Evolutionary conservation across 2,113 vertebrate species (phyloP), one percentile per base, ranked within the genome.

Genomic region (Dendrocopos noguchii): DNA sequence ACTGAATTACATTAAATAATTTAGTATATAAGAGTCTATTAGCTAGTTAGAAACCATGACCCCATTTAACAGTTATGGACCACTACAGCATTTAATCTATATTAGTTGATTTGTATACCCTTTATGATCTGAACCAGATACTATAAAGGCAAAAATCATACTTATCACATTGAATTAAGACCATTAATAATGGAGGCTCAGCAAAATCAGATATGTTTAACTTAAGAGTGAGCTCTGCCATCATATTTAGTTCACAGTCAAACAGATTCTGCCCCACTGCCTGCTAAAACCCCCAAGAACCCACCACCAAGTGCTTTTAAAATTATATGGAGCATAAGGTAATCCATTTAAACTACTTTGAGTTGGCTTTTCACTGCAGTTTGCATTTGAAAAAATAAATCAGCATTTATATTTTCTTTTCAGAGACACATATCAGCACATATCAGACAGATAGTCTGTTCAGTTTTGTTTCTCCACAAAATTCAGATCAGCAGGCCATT

Each of bases 91-190:
- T 96, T 97, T 98, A 98, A 98, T 98, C 98, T 97, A 98, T 98
- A 97, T 87, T n/a, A 81, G 97, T 97, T 98, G 98, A 98, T 98
- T 98, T 98, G 98, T 98, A 97, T 97, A 98, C 96, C 97, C 97
- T 98, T 97, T 98, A 98, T 96, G 97, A 98, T 98, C 97, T 98
- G 98, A 98, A 98, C 98, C 95, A 97, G 98, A 98, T 98, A 97
- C 96, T 95, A 97, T 98, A 97, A 98, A 97, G 98, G 97, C 97
- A 97, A 97, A 98, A 98, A 98, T 98, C 97, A 97, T 97, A 98
- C 97, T 98, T 81, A 84, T 95, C 85, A 65, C 86, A 60, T 88
- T 97, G 91, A 97, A 94, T 96, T 97, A 98, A 97, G 97, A 97
- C 90, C 91, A 91, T 88, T 97, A 93, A 83, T 79, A 47, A 80